Percentiles rank a stretch among this genome's conserved stretches.
phyloP scores from a whole-genome alignment of 2,113 vertebrate genomes.

The Pipra filicauda region DNA sequence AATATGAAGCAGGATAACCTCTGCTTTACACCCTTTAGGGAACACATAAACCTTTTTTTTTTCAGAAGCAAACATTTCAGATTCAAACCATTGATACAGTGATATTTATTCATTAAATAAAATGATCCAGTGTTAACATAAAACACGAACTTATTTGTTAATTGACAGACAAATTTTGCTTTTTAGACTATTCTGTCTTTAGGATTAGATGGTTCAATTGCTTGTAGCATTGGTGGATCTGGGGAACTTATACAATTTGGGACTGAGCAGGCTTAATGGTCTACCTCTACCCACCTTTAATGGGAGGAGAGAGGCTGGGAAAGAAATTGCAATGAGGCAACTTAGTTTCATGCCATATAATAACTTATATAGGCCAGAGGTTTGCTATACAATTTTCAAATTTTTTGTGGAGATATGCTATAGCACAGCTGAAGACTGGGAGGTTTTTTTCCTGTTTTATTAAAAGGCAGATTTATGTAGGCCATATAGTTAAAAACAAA shows the following conservation, averaged over 20 bases:
- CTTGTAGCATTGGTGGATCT: background rate
- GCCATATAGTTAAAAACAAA: background rate
- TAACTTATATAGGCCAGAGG: background rate
- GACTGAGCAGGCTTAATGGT: background rate
- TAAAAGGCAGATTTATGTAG: background rate
- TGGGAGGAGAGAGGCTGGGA: background rate
- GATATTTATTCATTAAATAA: background rate
- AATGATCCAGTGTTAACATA: background rate
- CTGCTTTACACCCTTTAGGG: background rate
- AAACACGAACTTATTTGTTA: background rate
- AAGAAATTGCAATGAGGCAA: background rate
- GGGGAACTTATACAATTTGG: background rate
- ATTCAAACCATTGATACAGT: background rate
- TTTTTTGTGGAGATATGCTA: background rate
- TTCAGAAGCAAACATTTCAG: background rate
- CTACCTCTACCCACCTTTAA: background rate
- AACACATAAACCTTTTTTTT: background rate
- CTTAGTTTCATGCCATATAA: background rate
- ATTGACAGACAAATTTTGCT: background rate
- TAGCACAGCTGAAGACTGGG: background rate
- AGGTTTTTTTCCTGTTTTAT: background rate
- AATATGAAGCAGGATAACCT: background rate
- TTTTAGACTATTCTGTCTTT: background rate
- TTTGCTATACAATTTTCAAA: background rate
- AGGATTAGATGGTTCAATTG: background rate